These are phyloP conservation scores for Rhopalosiphum nymphaeae DNA, from an alignment of 2,888 invertebrate species.

Conservation along the genomic window DNA sequence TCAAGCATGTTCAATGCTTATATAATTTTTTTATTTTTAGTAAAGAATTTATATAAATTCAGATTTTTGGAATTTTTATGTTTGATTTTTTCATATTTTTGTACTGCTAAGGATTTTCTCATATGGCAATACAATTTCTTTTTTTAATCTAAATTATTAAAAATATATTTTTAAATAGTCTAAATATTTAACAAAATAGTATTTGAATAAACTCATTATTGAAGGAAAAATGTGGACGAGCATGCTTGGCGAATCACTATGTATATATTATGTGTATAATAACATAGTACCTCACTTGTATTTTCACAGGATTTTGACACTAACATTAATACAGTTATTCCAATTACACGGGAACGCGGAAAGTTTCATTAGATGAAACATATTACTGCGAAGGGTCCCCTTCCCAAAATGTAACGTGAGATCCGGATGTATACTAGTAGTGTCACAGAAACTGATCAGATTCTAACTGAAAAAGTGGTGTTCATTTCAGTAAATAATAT, in stretches of 20 bases:
- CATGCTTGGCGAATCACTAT: background rate
- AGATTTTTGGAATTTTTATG: background rate
- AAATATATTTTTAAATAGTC: background rate
- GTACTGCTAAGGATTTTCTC: no score
- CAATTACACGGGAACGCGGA: background rate
- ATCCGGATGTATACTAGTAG: background rate
- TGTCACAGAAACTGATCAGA: constrained; percentile 36
- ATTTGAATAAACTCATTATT: background rate
- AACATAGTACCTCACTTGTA: background rate
- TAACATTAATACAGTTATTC: background rate
- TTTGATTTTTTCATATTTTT: no score
- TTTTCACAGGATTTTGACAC: background rate
- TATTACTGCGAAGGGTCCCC: background rate
- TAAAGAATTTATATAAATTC: background rate
- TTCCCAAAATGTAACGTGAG: background rate
- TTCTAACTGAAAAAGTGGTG: background rate
- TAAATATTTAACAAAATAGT: background rate
- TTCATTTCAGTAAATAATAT: constrained; percentile 18
- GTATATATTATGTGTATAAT: background rate
- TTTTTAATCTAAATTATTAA: no score
- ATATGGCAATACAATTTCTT: no score
- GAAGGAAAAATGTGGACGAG: background rate
- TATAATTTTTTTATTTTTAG: background rate
- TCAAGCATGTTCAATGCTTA: background rate
- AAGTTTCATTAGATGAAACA: constrained; percentile 21